Conservation (phyloP, 2,797 vertebrate genomes). For the Amblyraja radiata region DNA sequence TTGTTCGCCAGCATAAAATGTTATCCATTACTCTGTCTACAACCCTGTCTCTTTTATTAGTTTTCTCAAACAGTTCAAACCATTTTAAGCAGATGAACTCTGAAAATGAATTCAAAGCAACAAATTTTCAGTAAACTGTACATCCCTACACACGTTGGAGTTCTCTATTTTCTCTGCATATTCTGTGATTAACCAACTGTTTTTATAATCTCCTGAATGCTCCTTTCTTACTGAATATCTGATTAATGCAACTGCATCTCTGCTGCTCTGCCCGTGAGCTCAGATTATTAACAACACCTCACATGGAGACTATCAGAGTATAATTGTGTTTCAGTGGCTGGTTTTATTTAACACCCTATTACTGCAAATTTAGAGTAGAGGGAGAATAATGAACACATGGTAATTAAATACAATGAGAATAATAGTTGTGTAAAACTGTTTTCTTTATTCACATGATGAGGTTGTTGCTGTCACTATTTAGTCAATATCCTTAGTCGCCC, state of each 20-base stretch:
- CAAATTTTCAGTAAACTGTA: not conserved
- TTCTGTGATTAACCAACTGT: not conserved
- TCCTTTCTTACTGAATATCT: constrained; percentile 19
- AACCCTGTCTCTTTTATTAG: not conserved
- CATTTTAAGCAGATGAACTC: not conserved
- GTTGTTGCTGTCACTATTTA: too few species aligned
- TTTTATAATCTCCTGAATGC: not conserved
- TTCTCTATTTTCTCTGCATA: not conserved
- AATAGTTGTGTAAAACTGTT: not conserved
- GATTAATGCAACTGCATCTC: not conserved
- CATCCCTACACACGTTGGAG: too few species aligned
- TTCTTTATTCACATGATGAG: too few species aligned
- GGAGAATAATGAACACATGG: constrained; percentile 8
- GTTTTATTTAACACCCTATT: not conserved
- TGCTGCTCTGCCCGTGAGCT: constrained; percentile 13
- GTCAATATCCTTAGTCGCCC: too few species aligned
- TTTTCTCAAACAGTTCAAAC: not conserved
- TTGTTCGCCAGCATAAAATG: not conserved
- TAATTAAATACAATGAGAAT: not conserved
- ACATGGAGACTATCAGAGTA: constrained; percentile 6
- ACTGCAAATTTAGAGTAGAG: not conserved
- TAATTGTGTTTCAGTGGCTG: constrained; percentile 17
- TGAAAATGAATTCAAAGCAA: not conserved
- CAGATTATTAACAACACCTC: constrained; percentile 21
- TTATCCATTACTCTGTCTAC: not conserved